phyloP scores from a whole-genome alignment of 1,140 invertebrate genomes.

The Littorina saxatilis region DNA sequence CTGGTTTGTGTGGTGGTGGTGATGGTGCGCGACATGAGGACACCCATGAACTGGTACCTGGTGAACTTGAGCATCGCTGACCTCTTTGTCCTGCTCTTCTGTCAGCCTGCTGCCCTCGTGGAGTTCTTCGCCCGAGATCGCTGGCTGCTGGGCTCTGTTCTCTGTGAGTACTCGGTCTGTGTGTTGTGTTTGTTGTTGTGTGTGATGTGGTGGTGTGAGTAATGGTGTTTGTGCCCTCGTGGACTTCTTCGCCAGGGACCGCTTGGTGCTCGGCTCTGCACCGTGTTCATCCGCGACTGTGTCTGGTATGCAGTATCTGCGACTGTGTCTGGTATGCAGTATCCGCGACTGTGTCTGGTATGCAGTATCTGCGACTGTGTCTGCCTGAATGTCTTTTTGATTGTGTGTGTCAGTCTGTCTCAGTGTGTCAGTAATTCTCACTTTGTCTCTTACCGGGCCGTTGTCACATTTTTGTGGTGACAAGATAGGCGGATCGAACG shows the following conservation, averaged over 20 bases:
- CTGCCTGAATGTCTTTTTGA: too few relatives aligned
- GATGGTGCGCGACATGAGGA: slow-evolving; percentile 93
- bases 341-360: too few relatives aligned
- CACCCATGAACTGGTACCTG: slow-evolving; percentile 95
- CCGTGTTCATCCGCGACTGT: too few relatives aligned
- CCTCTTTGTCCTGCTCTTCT: slow-evolving; percentile 53
- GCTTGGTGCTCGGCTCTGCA: neutral
- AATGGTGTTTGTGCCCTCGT: neutral
- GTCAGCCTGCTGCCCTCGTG: slow-evolving; percentile 53
- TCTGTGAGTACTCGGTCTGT: slow-evolving; percentile 52
- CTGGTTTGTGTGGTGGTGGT: slow-evolving; percentile 95
- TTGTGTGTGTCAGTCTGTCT: too few relatives aligned
- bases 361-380: too few relatives aligned
- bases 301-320: too few relatives aligned
- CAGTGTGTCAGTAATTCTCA: too few relatives aligned
- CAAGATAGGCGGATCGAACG: too few relatives aligned
- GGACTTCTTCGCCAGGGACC: neutral
- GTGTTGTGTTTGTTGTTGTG: neutral
- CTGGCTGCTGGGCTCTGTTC: slow-evolving; percentile 55
- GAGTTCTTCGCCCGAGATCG: slow-evolving; percentile 60
- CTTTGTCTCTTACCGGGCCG: too few relatives aligned
- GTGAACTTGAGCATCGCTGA: slow-evolving; percentile 60
- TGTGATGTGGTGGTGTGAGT: neutral
- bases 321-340: too few relatives aligned
- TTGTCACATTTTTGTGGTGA: too few relatives aligned